Percentiles rank a stretch among this genome's conserved stretches.
These are phyloP conservation scores for Ceratosolen solmsi DNA, from an alignment of 1,140 invertebrate species.

Conservation along the genomic window DNA sequence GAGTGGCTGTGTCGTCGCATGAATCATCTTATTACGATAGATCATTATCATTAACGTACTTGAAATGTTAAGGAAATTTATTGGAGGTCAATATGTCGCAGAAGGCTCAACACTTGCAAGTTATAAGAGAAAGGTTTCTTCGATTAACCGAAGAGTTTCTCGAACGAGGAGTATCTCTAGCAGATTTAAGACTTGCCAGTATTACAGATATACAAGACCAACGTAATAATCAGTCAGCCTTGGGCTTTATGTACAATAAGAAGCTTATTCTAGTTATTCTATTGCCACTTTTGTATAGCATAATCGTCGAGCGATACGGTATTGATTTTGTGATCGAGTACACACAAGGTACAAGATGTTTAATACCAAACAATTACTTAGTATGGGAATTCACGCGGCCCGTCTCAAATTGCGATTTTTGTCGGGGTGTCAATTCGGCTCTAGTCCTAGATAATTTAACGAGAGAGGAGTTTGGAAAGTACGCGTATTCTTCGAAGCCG, in stretches of 20 bases:
- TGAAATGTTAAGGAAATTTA: conserved; percentile 47
- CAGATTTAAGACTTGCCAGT: conserved; percentile 54
- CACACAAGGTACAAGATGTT: conserved; percentile 72
- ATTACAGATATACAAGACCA: not conserved
- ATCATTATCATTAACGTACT: not conserved
- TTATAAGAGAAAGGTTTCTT: conserved; percentile 59
- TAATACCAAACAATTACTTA: conserved; percentile 87
- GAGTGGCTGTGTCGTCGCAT: not conserved
- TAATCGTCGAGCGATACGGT: conserved; percentile 50
- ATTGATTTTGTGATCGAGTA: conserved; percentile 56
- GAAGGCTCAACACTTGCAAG: conserved; percentile 50
- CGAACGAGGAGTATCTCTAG: conserved; percentile 53
- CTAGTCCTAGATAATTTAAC: conserved; percentile 81
- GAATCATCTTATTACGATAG: conserved; percentile 22
- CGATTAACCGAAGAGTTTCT: conserved; percentile 57
- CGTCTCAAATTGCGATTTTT: conserved; percentile 86
- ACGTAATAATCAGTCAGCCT: conserved; percentile 31
- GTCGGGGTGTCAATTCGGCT: conserved; percentile 75
- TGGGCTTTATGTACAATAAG: conserved; percentile 37
- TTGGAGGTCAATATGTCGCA: conserved; percentile 51
- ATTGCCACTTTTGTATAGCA: conserved; percentile 51
- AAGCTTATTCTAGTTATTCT: conserved; percentile 53
- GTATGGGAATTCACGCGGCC: conserved; percentile 89
- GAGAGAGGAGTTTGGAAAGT: conserved; percentile 78
- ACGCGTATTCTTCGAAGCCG: conserved; percentile 86